Evolutionary conservation across 2,888 invertebrate genomes (phyloP), one percentile per base, ranked within the genome.

Genomic region (Parthenolecanium corni): DNA sequence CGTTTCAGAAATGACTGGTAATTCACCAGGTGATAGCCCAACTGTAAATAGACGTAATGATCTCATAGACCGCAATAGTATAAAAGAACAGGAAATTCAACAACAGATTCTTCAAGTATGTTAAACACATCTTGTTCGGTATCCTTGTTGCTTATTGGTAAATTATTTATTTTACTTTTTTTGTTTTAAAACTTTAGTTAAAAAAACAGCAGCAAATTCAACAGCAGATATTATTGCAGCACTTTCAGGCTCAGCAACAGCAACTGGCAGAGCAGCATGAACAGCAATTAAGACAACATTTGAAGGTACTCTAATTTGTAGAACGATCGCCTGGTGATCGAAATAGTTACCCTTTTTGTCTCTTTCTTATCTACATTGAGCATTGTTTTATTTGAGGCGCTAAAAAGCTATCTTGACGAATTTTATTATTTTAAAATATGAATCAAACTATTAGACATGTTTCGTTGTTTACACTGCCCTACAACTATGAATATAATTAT

Each of bases 141-240:
- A 9, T 31, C 31, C 9, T 31, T 31, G 9, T 9, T 31, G 9
- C 31, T 9, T 6, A 31, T 31, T 9, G 5, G 31, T 9, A 9
- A 31, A 31, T 6, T 9, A 31, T 31, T 31, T 31, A 31, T 31
- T 31, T 31, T 31, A 9, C 4, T 40, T 31, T 24, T 20, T 12
- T 72, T 71, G 70, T 72, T 66, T 72, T 72, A 72, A 70, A 70
- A 42, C 80, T 85, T 71, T 85, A 92, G 88, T 80, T 93, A 74
- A 91, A 91, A 80, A 89, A 91, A 77, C 89, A 90, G 74, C 92
- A 93, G 75, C 89, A 92, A 76, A 77, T 91, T 71, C 91, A 93
- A 74, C 91, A 92, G 73, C 89, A 91, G 77, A 86, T 90, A 71
- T 80, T 93, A 69, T 79, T 89, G 72, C 90, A 91, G 75, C 88